phyloP scores from a whole-genome alignment of 2,113 vertebrate species.

The Syrmaticus mikado region DNA sequence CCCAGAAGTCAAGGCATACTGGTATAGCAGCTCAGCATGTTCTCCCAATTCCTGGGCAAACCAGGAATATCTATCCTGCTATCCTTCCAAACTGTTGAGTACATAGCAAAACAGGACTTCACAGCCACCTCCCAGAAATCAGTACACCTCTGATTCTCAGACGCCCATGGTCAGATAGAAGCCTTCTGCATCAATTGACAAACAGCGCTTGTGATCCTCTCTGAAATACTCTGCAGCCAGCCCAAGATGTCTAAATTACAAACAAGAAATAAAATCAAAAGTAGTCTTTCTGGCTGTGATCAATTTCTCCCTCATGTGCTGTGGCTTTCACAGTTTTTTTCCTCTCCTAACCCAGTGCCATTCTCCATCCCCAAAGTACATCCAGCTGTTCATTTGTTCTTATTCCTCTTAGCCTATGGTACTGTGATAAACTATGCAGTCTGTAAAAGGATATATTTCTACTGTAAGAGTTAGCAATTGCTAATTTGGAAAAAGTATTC shows the following conservation, averaged over 20 bases:
- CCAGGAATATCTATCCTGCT: neutral
- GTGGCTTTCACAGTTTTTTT: neutral
- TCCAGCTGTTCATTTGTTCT: neutral
- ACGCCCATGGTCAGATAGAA: neutral
- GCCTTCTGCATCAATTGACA: neutral
- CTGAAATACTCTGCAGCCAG: neutral
- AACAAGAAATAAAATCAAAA: neutral
- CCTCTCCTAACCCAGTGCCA: neutral
- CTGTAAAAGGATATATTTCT: neutral
- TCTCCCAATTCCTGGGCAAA: neutral
- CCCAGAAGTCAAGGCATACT: neutral
- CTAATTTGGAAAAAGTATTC: neutral
- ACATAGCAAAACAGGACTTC: neutral
- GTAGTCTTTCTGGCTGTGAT: neutral
- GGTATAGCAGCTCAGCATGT: neutral
- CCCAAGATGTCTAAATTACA: neutral
- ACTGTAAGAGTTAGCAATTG: neutral
- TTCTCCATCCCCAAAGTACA: neutral
- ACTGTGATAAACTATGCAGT: neutral
- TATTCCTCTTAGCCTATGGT: neutral
- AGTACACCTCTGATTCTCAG: rapidly evolving
- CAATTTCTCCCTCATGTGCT: neutral
- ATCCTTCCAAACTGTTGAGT: neutral
- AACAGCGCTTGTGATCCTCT: neutral
- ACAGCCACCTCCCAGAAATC: neutral